A percentile compares a stretch with the other conserved stretches of the same genome.
Evolutionary conservation across 2,113 vertebrate species (phyloP).

Genomic region (Eudyptes chrysolophus): DNA sequence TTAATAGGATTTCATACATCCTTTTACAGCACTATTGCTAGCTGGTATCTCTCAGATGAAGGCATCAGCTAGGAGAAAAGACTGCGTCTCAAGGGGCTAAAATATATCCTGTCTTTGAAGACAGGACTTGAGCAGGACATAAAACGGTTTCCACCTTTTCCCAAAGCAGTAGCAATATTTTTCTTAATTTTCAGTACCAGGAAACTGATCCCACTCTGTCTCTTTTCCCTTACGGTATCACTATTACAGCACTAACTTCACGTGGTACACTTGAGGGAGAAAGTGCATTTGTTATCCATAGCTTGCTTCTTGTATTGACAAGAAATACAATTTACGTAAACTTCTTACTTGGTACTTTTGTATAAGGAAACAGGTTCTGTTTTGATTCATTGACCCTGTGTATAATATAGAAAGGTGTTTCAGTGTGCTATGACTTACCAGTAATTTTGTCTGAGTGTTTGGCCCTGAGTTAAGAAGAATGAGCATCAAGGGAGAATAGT

Average conservation of each 20-base stretch:
- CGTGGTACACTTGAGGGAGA: neutral
- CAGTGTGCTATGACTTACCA: neutral
- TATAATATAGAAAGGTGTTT: neutral
- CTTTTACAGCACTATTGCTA: slow-evolving; percentile 8
- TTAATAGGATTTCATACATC: neutral
- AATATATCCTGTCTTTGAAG: neutral
- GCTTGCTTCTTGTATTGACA: neutral
- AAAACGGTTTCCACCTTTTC: neutral
- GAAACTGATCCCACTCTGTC: neutral
- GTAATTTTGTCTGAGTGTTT: neutral
- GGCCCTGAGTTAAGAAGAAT: neutral
- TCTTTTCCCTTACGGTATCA: neutral
- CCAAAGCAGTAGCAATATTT: neutral
- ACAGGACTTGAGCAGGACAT: neutral
- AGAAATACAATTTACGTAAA: neutral
- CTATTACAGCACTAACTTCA: neutral
- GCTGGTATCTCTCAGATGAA: neutral
- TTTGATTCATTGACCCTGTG: neutral
- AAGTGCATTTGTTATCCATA: neutral
- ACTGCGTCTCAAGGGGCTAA: neutral
- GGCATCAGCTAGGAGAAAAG: slow-evolving; percentile 22
- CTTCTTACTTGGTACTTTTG: neutral
- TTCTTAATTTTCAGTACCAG: neutral
- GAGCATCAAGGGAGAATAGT: neutral
- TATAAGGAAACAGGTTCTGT: neutral